phyloP scores from a whole-genome alignment of 2,888 invertebrate genomes.

The Brachylomia viminalis region DNA sequence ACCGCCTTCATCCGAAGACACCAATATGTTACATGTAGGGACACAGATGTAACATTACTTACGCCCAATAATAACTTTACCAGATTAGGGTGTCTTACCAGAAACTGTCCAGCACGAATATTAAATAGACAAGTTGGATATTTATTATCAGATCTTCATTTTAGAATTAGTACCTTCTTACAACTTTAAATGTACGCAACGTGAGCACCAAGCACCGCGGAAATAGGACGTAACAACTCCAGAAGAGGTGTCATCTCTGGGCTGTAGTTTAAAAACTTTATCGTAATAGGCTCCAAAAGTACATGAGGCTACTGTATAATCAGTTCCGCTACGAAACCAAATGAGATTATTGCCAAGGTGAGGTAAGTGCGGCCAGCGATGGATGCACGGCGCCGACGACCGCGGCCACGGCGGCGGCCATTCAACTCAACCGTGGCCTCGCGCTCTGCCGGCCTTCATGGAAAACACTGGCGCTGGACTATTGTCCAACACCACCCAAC shows the following conservation, averaged over 20 bases:
- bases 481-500: constrained; percentile 43
- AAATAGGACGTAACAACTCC: constrained; percentile 21
- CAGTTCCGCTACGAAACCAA: constrained; percentile 82
- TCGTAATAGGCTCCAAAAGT: constrained; percentile 60
- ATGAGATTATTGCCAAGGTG: constrained; percentile 87
- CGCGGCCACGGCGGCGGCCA: constrained; percentile 79
- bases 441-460: constrained; percentile 71
- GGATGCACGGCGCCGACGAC: constrained; percentile 81
- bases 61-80: constrained; percentile 16
- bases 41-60: constrained; percentile 35
- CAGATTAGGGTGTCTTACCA: constrained; percentile 1
- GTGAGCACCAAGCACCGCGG: neutral
- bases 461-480: constrained; percentile 57
- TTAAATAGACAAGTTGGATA: neutral
- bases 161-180: neutral
- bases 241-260: constrained; percentile 30
- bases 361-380: constrained; percentile 81
- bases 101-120: constrained; percentile 11
- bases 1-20: constrained; percentile 67
- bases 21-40: constrained; percentile 55
- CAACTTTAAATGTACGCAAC: constrained; percentile 5
- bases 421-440: constrained; percentile 86
- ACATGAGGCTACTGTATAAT: constrained; percentile 74
- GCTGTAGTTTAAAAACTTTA: constrained; percentile 44
- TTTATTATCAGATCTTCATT: neutral